phyloP scores from a whole-genome alignment of 2,797 vertebrate genomes.

The Premnoplex brunnescens region DNA sequence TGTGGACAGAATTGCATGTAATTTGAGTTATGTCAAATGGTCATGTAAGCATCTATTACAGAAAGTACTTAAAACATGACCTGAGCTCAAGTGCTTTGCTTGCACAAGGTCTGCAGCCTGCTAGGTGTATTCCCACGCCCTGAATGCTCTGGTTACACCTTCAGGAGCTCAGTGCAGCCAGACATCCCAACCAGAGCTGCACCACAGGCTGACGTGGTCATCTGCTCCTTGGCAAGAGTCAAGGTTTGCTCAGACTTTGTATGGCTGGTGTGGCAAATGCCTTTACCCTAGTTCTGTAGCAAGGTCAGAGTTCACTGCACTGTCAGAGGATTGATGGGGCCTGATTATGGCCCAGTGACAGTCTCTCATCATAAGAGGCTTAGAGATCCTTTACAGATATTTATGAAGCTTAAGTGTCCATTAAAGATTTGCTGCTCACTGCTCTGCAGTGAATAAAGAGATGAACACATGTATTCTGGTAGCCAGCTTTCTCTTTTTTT shows the following conservation, averaged over 20 bases:
- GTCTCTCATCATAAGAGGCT: background rate
- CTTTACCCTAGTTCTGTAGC: background rate
- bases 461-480: background rate
- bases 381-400: background rate
- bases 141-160: background rate
- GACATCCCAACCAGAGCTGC: background rate
- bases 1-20: background rate
- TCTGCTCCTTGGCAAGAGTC: background rate
- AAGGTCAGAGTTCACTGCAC: background rate
- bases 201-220: background rate
- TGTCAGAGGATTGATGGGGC: background rate
- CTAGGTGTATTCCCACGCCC: too few species aligned
- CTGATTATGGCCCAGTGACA: background rate
- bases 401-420: background rate
- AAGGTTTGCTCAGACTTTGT: background rate
- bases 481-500: background rate
- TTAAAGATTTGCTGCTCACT: background rate
- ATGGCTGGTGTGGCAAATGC: background rate
- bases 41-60: background rate
- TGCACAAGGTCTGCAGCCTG: rapidly evolving
- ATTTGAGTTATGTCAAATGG: background rate
- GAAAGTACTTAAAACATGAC: background rate
- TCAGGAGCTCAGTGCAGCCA: rapidly evolving
- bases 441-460: background rate
- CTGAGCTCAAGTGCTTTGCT: background rate